These are phyloP conservation scores for Ceyx margarethae DNA, from an alignment of 2,113 vertebrate genomes.

Conservation along the genomic window DNA sequence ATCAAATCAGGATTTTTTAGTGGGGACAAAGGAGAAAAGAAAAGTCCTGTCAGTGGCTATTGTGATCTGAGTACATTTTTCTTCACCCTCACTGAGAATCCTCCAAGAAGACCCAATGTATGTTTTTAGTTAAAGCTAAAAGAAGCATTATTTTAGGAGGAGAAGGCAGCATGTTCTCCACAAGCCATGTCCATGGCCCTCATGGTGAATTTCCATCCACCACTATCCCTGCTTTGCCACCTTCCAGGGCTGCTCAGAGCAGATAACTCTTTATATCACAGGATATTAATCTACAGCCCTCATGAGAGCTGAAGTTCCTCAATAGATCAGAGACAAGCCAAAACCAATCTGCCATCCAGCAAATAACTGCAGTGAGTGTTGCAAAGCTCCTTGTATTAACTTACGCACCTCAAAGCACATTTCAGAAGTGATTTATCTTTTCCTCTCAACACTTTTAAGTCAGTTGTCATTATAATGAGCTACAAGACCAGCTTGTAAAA, in stretches of 20 bases:
- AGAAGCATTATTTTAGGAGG: neutral
- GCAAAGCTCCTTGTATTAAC: neutral
- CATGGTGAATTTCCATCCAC: neutral
- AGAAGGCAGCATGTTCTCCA: neutral
- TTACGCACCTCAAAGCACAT: neutral
- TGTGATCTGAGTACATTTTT: neutral
- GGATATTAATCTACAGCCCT: neutral
- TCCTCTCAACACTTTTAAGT: slow-evolving; percentile 2
- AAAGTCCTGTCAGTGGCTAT: neutral
- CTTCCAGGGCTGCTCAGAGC: neutral
- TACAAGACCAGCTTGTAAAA: neutral
- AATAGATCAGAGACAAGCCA: neutral
- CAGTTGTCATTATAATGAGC: neutral
- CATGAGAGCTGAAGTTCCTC: neutral
- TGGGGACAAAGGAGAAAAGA: neutral
- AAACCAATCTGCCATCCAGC: neutral
- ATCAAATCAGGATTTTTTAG: neutral
- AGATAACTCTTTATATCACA: neutral
- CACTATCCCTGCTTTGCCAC: neutral
- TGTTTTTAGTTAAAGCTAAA: neutral
- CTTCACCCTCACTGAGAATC: neutral
- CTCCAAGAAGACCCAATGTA: neutral
- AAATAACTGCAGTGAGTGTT: neutral
- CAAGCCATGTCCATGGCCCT: neutral
- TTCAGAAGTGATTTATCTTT: slow-evolving; percentile 30